Evolutionary conservation across 2,888 invertebrate species (phyloP).

Genomic region (Brachyopa scutellaris): DNA sequence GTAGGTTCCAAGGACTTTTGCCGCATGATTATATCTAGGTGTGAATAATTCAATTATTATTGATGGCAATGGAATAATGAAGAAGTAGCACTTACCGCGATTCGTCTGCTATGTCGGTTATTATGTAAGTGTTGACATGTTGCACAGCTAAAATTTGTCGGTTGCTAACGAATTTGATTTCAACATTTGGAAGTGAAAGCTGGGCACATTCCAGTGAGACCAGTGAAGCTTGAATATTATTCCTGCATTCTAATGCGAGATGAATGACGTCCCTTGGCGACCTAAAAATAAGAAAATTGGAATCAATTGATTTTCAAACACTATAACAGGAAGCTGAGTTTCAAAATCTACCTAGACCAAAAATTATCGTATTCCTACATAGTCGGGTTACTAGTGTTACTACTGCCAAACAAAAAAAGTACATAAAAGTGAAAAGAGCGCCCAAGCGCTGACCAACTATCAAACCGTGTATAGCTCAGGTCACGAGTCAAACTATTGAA

Average conservation of each 20-base stretch:
- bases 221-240: slow-evolving; percentile 78
- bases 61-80: not conserved
- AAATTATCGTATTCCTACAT: no score
- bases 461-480: no score
- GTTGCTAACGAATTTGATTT: slow-evolving; percentile 79
- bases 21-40: slow-evolving; percentile 79
- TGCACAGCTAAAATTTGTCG: slow-evolving; percentile 80
- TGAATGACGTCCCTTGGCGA: slow-evolving; percentile 78
- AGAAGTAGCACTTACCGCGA: slow-evolving; percentile 74
- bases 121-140: slow-evolving; percentile 79
- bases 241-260: slow-evolving; percentile 78
- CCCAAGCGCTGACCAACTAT: no score
- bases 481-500: not conserved
- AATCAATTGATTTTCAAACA: no score
- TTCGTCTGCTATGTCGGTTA: slow-evolving; percentile 80
- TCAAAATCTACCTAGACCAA: no score
- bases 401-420: no score
- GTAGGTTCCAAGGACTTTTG: slow-evolving; percentile 78
- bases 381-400: no score
- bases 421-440: not conserved
- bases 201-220: slow-evolving; percentile 80
- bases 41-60: not conserved
- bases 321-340: no score
- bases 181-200: slow-evolving; percentile 80
- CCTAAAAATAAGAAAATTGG: slow-evolving; percentile 70